Evolutionary conservation across 2,888 invertebrate genomes (phyloP), one percentile per base, ranked within the genome.

Genomic region (Lasioglossum vierecki): DNA sequence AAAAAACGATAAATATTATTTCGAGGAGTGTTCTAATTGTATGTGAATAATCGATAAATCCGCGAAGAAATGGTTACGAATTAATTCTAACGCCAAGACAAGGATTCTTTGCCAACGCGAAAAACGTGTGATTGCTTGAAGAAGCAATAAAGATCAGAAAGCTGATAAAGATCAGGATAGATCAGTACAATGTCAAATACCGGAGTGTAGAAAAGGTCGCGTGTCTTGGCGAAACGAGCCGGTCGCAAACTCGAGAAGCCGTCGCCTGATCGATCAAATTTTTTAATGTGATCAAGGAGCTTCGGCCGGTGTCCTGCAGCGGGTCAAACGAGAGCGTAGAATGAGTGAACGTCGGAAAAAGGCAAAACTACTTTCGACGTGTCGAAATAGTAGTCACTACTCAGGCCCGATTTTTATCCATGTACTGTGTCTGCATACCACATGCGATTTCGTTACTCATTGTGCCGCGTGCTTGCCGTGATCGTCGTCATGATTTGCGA

Each of bases 351-450:
- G 68, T 70, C 22, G 72, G 41, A 57, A 80, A 76, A 83, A 86
- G 53, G 76, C 66, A 79, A 81, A 88, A 89, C 88, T 76, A 91
- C 85, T 91, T 90, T 89, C 89, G 82, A 88, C 91, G 88, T 92
- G 91, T 89, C 89, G 82, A 86, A 89, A 92, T 49, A 70, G 39
- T 39, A 68, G 13, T 26, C 41, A 57, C 72, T 85, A 73, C 79
- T 79, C 26, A 76, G 70, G 68, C 73, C 22, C 35, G 74, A 89
- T 86, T 88, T 86, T 85, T 82, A 86, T 68, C 57, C 71, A 49
- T 63, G 79, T 44, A 79, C 80, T 73, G 39, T 72, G 41, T 39
- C 71, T 46, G 84, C 74, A 78, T 46, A 75, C 63, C 63, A 26
- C 70, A 41, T 78, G 78, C 35, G 84, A 79, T 84, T 84, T 71